These are phyloP conservation scores for Mustela lutreola DNA, from an alignment of 2,113 vertebrate genomes.

Conservation along the genomic window DNA sequence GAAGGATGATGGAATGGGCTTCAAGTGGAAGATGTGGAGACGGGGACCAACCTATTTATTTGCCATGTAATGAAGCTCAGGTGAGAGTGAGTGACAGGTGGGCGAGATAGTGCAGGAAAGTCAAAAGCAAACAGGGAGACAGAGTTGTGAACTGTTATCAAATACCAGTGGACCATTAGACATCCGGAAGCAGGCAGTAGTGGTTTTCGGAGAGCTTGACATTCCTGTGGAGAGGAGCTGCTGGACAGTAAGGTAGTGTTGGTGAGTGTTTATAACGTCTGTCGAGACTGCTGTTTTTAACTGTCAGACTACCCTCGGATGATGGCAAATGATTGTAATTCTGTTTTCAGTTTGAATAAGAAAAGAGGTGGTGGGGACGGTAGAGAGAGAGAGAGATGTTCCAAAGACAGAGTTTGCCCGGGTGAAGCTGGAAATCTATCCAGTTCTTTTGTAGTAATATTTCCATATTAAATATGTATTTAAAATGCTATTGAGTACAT, in stretches of 20 bases:
- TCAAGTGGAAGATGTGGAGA: not conserved
- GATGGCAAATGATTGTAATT: not conserved
- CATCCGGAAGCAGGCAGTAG: accelerated
- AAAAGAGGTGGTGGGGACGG: not conserved
- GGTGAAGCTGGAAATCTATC: not conserved
- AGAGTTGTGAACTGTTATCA: not conserved
- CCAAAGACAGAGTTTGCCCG: not conserved
- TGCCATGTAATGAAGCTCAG: not conserved
- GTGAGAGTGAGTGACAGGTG: not conserved
- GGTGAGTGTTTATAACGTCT: accelerated
- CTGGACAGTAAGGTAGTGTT: not conserved
- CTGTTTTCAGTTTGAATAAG: not conserved
- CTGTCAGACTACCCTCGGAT: not conserved
- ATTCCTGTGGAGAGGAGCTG: not conserved
- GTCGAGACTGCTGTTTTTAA: not conserved
- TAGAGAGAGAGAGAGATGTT: not conserved
- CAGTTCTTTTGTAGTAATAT: not conserved
- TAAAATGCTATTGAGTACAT: not conserved
- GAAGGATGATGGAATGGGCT: not conserved
- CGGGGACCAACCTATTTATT: not conserved
- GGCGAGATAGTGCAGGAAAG: not conserved
- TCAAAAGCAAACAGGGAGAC: not conserved
- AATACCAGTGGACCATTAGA: not conserved
- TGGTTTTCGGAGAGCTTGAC: not conserved
- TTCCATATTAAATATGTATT: not conserved